Conservation (phyloP, 2,888 invertebrate species). For the Clitarchus hookeri region DNA sequence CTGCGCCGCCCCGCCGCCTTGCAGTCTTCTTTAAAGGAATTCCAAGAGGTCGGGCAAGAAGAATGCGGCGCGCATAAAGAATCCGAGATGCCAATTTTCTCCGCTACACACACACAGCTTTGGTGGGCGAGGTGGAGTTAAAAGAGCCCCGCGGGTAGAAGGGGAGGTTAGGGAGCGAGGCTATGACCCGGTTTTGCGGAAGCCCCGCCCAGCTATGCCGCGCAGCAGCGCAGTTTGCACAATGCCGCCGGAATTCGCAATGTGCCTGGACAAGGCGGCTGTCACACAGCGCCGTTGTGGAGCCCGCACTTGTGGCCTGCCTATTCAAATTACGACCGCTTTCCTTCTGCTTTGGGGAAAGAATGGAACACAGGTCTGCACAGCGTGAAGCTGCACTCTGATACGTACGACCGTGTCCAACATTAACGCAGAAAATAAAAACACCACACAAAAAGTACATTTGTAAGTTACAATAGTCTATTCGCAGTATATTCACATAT, state of each 20-base stretch:
- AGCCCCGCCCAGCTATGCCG: neutral
- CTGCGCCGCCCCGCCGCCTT: no score
- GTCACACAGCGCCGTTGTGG: no score
- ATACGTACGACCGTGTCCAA: no score
- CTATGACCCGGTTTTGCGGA: neutral
- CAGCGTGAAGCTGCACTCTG: no score
- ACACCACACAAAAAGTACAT: no score
- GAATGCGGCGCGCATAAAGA: constrained; percentile 14
- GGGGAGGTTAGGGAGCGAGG: neutral
- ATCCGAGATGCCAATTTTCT: constrained; percentile 14
- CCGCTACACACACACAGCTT: neutral
- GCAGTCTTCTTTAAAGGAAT: constrained; percentile 1
- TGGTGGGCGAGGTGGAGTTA: neutral
- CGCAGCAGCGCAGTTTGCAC: neutral
- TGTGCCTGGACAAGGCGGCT: neutral
- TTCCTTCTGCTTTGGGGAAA: neutral
- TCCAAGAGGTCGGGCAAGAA: neutral
- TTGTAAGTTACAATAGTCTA: no score
- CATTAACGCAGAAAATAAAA: no score
- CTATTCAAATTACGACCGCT: neutral
- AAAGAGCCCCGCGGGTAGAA: neutral
- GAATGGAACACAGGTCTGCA: no score
- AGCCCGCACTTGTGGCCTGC: no score
- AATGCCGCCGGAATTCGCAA: neutral
- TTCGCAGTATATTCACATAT: no score